Base-by-base conservation (phyloP, 2,888 invertebrate species). In the Yponomeuta sedellus region DNA sequence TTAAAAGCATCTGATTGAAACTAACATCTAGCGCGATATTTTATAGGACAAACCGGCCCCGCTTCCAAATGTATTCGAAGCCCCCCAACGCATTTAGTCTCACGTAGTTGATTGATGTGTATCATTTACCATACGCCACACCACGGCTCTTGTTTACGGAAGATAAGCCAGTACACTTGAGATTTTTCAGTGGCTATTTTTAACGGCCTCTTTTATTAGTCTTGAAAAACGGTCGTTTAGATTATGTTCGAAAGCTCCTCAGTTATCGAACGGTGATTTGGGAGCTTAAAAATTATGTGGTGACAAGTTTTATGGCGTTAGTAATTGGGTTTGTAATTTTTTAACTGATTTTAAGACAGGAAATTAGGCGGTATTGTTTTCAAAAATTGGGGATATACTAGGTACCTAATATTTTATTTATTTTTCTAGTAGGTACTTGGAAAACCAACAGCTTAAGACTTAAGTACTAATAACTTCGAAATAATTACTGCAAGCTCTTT, bases 151-250 rank as follows among this genome's bases (percentile, higher is more conserved):
- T 88, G 85, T 88, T 83, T 87, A 82, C 80, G 62, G 72, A 78
- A 82, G 83, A 86, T 86, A 85, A 83, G 72, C 73, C 79, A 71
- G 73, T 73, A 74, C 85, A 82, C 87, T 86, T 79, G 84, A 88
- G 82, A 82, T 82, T 83, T 61, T 86, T 85, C 87, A 83, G 89
- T 87, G 85, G 90, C 88, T 90, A 89, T 90, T 89, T 89, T 81
- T 81, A 88, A 88, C 87, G 83, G 83, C 79, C 80, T 83, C 80
- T 88, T 89, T 89, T 89, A 90, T 88, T 88, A 87, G 88, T 86
- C 89, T 86, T 86, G 87, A 88, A 90, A 86, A 87, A 82, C 44
- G 89, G 86, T 86, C 86, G 88, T 89, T 91, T 86, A 91, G 90
- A 91, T 90, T 88, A 89, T 80, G 71, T 73, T 72, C 19, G 40